Evolutionary conservation across 2,888 invertebrate genomes (phyloP).

Genomic region (Caenorhabditis drosophilae): DNA sequence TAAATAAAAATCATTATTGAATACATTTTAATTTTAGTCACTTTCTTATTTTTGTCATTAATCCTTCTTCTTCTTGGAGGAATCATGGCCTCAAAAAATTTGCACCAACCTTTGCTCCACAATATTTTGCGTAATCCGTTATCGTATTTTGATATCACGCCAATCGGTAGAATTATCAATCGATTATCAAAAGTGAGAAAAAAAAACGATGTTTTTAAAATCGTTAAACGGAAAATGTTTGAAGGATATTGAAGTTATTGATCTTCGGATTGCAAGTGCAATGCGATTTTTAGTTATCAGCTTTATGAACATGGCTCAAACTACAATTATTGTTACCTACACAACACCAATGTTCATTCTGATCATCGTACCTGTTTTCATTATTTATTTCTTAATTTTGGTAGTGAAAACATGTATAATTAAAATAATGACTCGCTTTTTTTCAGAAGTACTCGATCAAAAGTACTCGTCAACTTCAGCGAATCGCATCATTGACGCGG

Average conservation of each 20-base stretch:
- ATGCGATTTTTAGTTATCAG: slow-evolving; percentile 60
- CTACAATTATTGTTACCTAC: slow-evolving; percentile 61
- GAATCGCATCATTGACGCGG: slow-evolving; percentile 64
- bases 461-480: slow-evolving; percentile 81
- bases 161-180: slow-evolving; percentile 65
- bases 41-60: slow-evolving; percentile 56
- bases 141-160: slow-evolving; percentile 66
- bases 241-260: slow-evolving; percentile 65
- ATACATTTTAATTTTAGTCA: slow-evolving; percentile 29
- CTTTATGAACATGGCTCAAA: slow-evolving; percentile 44
- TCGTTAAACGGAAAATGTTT: background rate
- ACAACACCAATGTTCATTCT: slow-evolving; percentile 64
- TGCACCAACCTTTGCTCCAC: slow-evolving; percentile 62
- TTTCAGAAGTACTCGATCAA: slow-evolving; percentile 87
- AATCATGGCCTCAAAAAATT: slow-evolving; percentile 58
- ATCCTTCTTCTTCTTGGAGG: slow-evolving; percentile 57
- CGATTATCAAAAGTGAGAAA: slow-evolving; percentile 56
- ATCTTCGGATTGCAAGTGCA: slow-evolving; percentile 58
- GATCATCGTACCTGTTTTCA: slow-evolving; percentile 62
- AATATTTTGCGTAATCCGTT: slow-evolving; percentile 60
- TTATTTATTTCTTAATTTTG: slow-evolving; percentile 62
- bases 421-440: background rate
- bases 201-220: background rate
- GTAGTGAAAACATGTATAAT: slow-evolving; percentile 11
- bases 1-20: too few relatives aligned